Evolutionary conservation across 1,140 invertebrate species (phyloP).

Genomic region (Cotesia typhae): DNA sequence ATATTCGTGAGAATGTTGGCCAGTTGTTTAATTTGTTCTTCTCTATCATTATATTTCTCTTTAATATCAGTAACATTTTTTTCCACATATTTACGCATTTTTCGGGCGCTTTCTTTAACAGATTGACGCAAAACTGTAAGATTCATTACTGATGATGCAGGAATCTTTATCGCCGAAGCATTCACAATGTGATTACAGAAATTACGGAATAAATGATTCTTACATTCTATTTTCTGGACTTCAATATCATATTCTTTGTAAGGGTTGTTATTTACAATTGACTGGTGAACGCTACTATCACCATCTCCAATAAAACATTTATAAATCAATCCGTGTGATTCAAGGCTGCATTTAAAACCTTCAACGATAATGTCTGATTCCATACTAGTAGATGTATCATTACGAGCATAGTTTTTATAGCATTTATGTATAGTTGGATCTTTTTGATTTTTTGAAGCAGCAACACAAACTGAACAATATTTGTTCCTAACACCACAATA

Average conservation of each 20-base stretch:
- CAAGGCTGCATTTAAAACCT: conserved; percentile 50
- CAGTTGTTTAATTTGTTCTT: conserved; percentile 28
- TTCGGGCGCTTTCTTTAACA: too few relatives aligned
- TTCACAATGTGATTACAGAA: conserved; percentile 40
- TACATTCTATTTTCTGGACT: conserved; percentile 49
- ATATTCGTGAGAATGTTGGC: conserved; percentile 38
- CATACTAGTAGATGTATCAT: conserved; percentile 53
- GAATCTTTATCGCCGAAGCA: conserved; percentile 27
- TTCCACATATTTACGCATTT: too few relatives aligned
- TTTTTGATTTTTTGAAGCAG: conserved; percentile 32
- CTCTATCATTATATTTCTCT: conserved; percentile 7
- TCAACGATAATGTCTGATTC: conserved; percentile 57
- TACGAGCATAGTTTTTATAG: conserved; percentile 49
- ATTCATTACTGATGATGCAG: neutral
- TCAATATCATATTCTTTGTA: conserved; percentile 39
- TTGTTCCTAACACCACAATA: conserved; percentile 50
- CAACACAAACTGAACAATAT: conserved; percentile 50
- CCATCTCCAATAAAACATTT: conserved; percentile 51
- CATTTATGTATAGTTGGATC: conserved; percentile 43
- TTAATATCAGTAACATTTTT: neutral
- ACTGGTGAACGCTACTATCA: conserved; percentile 49
- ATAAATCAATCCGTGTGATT: conserved; percentile 49
- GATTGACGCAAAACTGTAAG: neutral
- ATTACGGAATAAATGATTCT: conserved; percentile 18
- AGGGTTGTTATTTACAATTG: conserved; percentile 33